Evolutionary conservation across 2,797 vertebrate genomes (phyloP).

Genomic region (Columba guinea): DNA sequence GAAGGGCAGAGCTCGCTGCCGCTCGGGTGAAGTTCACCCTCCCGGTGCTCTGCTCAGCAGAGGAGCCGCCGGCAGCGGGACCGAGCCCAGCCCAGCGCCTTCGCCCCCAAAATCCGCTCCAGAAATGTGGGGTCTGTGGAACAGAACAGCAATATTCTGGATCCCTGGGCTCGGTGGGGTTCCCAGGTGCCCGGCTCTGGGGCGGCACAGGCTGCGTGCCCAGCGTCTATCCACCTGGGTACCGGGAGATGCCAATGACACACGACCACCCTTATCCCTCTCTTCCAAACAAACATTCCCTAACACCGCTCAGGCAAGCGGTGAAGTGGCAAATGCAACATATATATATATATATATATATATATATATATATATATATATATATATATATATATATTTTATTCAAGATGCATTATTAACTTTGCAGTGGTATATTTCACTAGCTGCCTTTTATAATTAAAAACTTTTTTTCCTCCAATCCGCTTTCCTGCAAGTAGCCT

Average conservation of each 20-base stretch:
- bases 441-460: slow-evolving; percentile 75
- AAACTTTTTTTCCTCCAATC: slow-evolving; percentile 68
- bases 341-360: neutral
- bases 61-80: neutral
- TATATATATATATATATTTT: neutral
- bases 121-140: neutral
- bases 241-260: neutral
- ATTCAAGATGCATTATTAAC: slow-evolving; percentile 53
- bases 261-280: neutral
- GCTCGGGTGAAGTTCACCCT: neutral
- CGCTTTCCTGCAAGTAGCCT: slow-evolving; percentile 71
- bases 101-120: neutral
- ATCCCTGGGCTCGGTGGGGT: rapidly evolving
- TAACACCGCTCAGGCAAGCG: neutral
- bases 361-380: too few species aligned
- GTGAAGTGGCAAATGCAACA: neutral
- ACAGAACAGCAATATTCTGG: rapidly evolving
- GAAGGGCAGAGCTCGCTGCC: slow-evolving; percentile 21
- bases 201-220: rapidly evolving
- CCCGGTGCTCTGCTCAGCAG: neutral
- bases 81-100: neutral
- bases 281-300: neutral
- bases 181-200: neutral
- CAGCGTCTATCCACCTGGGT: neutral
- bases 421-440: slow-evolving; percentile 51